Base-by-base conservation (phyloP, 1,140 invertebrate genomes). In the Triops longicaudatus region DNA sequence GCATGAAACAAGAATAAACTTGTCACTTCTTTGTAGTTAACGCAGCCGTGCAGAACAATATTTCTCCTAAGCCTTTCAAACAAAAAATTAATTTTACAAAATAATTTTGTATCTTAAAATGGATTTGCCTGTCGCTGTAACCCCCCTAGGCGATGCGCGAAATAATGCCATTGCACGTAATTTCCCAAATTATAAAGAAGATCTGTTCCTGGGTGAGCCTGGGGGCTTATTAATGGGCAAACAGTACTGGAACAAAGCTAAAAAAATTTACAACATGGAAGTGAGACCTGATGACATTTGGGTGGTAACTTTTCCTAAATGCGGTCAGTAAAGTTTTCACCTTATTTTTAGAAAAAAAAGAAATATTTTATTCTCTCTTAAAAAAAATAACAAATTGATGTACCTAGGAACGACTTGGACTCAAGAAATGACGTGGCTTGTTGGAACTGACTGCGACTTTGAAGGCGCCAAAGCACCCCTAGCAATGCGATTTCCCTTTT, bases 351-450 rank as follows among this genome's bases (percentile, higher is more conserved):
- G n/a, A n/a, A n/a, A n/a, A n/a, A n/a, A n/a, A n/a, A n/a, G n/a
- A n/a, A n/a, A n/a, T n/a, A n/a, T n/a, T n/a, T n/a, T n/a, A n/a
- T n/a, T n/a, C n/a, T n/a, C n/a, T n/a, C n/a, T n/a, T 37, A 37
- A 37, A 2, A 37, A 37, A 74, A 76, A 63, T 43, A 37, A 37
- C 7, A 37, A 37, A 2, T 2, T 77, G 0, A 0, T 81, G 28
- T 73, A n/a, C 79, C 77, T 82, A 92, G 94, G 93, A 37, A 95
- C 93, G 50, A 94, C 94, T 2, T 95, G 93, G 93, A 88, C 89
- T 9, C 93, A 94, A 83, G 93, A 96, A 85, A 93, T 95, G 89
- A 87, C 92, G 3, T 96, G 93, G 93, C 86, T 94, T 26, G 89
- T 96, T 37, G 90, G 89, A 5, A 90, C 94, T 82, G 88, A 92